phyloP scores from a whole-genome alignment of 2,113 vertebrate genomes.

The Promerops cafer region DNA sequence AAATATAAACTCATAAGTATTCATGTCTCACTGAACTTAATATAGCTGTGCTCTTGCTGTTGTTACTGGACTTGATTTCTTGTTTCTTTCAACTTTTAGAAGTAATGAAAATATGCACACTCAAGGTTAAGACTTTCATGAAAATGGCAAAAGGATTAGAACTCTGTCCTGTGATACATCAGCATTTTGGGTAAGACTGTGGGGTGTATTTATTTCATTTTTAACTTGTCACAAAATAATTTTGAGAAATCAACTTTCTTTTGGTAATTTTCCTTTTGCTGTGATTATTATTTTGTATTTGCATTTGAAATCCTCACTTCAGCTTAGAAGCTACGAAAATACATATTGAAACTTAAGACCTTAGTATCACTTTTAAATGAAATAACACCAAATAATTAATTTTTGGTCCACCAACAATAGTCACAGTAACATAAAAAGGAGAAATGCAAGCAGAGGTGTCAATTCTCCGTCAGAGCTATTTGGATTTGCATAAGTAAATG shows the following conservation, averaged over 20 bases:
- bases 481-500: not conserved
- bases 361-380: not conserved
- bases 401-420: not conserved
- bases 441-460: not conserved
- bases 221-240: not conserved
- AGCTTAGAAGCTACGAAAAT: not conserved
- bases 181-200: not conserved
- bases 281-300: not conserved
- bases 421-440: not conserved
- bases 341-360: not conserved
- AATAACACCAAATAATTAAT: not conserved
- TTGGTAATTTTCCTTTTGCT: not conserved
- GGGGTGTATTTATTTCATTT: not conserved
- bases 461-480: not conserved
- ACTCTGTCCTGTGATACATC: not conserved
- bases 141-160: not conserved
- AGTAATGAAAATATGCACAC: constrained; percentile 25
- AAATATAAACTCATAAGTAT: constrained; percentile 53
- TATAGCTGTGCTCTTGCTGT: constrained; percentile 11
- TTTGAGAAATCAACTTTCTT: not conserved
- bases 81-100: constrained; percentile 46
- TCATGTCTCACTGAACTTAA: constrained; percentile 25
- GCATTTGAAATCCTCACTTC: not conserved
- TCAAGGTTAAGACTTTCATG: not conserved
- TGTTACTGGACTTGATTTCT: constrained; percentile 57